Base-by-base conservation (phyloP, 2,113 vertebrate species). In the Neofelis nebulosa region DNA sequence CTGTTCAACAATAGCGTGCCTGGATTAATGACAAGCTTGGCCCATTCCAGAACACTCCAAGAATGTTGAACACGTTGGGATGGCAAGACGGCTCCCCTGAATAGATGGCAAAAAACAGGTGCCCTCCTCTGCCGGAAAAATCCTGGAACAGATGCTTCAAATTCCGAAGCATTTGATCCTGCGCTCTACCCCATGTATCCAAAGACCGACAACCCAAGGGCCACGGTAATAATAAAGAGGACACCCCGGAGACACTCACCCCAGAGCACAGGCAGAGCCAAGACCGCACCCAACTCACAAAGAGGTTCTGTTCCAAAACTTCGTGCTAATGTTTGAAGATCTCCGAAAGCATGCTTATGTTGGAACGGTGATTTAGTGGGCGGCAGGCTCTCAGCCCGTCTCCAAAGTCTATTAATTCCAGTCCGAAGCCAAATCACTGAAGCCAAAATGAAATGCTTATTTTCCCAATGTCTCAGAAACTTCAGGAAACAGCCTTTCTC, bases 1-100 rank as follows among this genome's bases (percentile, higher is more conserved):
- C 68, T 45, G 74, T 79, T 61, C 89, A 50, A 68, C n/a, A 1
- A 0, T 85, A 57, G 31, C 0, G 0, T 38, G 83, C 48, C 74
- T 15, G 4, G 66, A 52, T 55, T 61, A 41, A 83, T 29, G 33
- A 94, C 18, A 38, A 18, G 50, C 82, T 89, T 85, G 50, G 41
- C 16, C 3, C n/a, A 57, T 86, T 55, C 31, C 80, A 55, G 78
- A 66, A 36, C 83, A 2, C 4, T 0, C 33, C 23, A 65, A 79
- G 27, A 74, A 45, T 57, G 63, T 57, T 25, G 50, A 97, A 55
- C 1, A 38, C 0, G 2, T 8, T 2, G 27, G 36, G 23, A 57
- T 0, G 80, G 48, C 45, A 94, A 95, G 55, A 27, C 7, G 23
- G 4, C 33, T 80, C 36, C 69, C 36, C 41, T 52, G 36, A 68